Conservation (phyloP, 2,797 vertebrate genomes). For the Thamnophis elegans region DNA sequence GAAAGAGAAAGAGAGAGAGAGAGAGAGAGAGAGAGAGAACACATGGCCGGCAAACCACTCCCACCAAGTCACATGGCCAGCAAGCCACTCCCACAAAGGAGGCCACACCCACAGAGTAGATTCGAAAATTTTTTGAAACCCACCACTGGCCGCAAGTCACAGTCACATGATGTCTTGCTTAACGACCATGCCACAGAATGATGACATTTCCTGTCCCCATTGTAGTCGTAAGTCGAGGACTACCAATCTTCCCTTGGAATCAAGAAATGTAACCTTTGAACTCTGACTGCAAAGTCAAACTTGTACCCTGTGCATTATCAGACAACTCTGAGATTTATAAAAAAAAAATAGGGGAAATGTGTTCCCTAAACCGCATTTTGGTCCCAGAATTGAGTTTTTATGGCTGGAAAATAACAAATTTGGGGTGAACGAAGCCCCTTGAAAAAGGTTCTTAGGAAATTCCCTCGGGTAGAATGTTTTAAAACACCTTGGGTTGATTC, state of each 20-base stretch:
- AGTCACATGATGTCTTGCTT: too few species aligned
- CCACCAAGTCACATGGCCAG: too few species aligned
- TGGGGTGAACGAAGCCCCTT: not conserved
- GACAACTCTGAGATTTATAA: not conserved
- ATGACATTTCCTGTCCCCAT: too few species aligned
- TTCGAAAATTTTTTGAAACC: too few species aligned
- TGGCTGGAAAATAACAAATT: not conserved
- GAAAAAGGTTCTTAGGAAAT: not conserved
- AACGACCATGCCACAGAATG: too few species aligned
- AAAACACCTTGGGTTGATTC: not conserved
- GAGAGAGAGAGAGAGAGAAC: too few species aligned
- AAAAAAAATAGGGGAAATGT: not conserved
- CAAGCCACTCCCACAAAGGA: too few species aligned
- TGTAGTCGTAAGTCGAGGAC: too few species aligned
- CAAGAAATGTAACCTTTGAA: not conserved
- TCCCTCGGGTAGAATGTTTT: not conserved
- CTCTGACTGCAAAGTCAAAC: not conserved
- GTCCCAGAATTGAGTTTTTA: not conserved
- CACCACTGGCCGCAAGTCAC: too few species aligned
- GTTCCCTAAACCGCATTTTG: not conserved
- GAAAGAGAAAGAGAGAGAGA: too few species aligned
- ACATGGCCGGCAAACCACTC: too few species aligned
- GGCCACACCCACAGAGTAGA: too few species aligned
- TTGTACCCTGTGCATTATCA: not conserved
- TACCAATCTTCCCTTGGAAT: not conserved